Base-by-base conservation (phyloP, 2,113 vertebrate species). In the Trematocara nigrifrons region DNA sequence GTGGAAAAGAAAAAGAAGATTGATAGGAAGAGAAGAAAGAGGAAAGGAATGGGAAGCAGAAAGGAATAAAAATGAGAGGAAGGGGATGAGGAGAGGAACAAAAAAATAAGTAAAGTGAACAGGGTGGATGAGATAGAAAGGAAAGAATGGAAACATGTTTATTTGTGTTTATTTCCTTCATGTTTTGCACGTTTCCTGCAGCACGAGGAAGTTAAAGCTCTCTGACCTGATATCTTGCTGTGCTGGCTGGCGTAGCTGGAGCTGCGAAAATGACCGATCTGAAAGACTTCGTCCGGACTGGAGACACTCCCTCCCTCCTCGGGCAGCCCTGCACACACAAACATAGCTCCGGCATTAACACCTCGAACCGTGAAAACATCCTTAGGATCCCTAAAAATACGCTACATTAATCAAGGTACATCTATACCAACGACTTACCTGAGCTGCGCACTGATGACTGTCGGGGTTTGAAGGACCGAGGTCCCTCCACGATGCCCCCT, bases 231-330 rank as follows among this genome's bases (percentile, higher is more conserved):
- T 29, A 94, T 92, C 80, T 51, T 93, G 79, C 93, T 94, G 78
- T 94, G 93, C 69, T 93, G 92, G 56, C 90, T 94, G 80, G 92
- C 93, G 16, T 87, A 87, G 61, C 93, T 94, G 80, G 93, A 93
- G 87, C 85, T 94, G 79, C 93, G 87, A 56, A 92, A n/a, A 51
- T 94, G 93, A 22, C 92, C 81, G 0, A 49, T 42, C 33, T 79
- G 83, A 61, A 93, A 92, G 53, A 91, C 88, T 4, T 93, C 90
- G 1, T 93, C 91, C 33, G 86, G 87, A 29, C 64, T 81, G 76
- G 40, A 59, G 40, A 84, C 56, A 31, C 35, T 16, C 20, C 83
- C 86, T 8, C 77, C 78, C 6, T 91, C 90, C 15, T 91, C 90
- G 10, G 86, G 83, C 42, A 91, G 89, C 5, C 93, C 93, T 94